A percentile compares a stretch with the other conserved stretches of the same genome.
phyloP scores from a whole-genome alignment of 2,888 invertebrate species.

The Rotaria macrura region DNA sequence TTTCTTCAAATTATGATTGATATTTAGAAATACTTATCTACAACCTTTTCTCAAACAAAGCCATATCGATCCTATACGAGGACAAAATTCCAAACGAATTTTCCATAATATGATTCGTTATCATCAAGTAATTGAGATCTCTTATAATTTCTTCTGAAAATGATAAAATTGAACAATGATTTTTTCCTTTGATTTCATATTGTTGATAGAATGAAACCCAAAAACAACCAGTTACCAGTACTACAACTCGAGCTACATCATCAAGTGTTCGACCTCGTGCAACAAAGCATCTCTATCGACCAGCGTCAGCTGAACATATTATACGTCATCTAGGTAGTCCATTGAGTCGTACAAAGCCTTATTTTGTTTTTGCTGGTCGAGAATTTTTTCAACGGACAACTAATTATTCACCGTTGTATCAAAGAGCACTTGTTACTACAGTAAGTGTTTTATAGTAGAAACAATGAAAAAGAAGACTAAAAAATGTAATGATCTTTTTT shows the following conservation, averaged over 20 bases:
- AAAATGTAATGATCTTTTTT: not conserved
- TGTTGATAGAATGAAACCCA: not conserved
- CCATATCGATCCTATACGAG: not conserved
- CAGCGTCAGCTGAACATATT: not conserved
- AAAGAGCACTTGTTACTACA: not conserved
- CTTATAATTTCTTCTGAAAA: not conserved
- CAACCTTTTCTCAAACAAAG: not conserved
- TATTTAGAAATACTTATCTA: conserved; percentile 5
- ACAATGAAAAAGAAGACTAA: no score
- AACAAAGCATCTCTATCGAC: not conserved
- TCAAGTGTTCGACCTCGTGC: not conserved
- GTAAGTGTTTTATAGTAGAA: not conserved
- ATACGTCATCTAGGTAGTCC: not conserved
- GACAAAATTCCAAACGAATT: not conserved
- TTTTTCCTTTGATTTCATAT: no score
- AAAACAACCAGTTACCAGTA: not conserved
- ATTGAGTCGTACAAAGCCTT: not conserved
- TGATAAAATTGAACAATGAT: no score
- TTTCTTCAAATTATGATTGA: not conserved
- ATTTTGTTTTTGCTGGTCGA: not conserved
- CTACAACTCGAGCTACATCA: not conserved
- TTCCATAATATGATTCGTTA: not conserved
- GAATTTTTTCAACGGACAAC: conserved; percentile 1
- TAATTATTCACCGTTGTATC: not conserved
- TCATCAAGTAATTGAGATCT: not conserved